Conservation (phyloP, 2,797 vertebrate genomes). For the Sebastes minor region DNA sequence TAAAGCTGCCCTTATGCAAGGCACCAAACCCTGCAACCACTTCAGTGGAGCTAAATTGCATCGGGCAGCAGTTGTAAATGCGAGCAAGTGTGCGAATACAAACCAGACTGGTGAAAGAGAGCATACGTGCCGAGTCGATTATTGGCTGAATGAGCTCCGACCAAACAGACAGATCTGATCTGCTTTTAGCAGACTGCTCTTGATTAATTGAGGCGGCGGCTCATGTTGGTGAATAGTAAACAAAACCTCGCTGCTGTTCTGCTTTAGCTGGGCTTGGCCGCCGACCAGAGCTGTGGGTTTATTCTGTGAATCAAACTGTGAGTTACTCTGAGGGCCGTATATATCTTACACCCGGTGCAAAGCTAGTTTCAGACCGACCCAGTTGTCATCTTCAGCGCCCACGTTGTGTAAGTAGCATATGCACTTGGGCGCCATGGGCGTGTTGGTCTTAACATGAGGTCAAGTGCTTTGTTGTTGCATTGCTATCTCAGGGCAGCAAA, state of each 20-base stretch:
- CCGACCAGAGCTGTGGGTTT: conserved; percentile 29
- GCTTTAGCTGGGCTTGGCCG: conserved; percentile 3
- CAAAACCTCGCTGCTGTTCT: conserved; percentile 29
- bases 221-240: conserved; percentile 41
- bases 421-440: too few species aligned
- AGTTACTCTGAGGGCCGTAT: background rate
- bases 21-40: background rate
- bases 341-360: too few species aligned
- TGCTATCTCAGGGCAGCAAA: too few species aligned
- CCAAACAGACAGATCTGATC: conserved; percentile 33
- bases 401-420: too few species aligned
- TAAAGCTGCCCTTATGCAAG: background rate
- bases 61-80: background rate
- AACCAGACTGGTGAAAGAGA: conserved; percentile 11
- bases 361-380: background rate
- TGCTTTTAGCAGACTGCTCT: conserved; percentile 29
- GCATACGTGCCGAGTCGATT: background rate
- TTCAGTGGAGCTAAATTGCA: background rate
- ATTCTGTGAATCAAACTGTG: conserved; percentile 3
- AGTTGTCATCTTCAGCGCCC: too few species aligned
- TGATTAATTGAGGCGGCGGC: conserved; percentile 28
- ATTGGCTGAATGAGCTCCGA: conserved; percentile 27
- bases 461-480: too few species aligned
- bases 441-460: too few species aligned
- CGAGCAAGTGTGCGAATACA: conserved; percentile 6